Evolutionary conservation across 2,797 vertebrate species (phyloP).

Genomic region (Melanotaenia nigrans): DNA sequence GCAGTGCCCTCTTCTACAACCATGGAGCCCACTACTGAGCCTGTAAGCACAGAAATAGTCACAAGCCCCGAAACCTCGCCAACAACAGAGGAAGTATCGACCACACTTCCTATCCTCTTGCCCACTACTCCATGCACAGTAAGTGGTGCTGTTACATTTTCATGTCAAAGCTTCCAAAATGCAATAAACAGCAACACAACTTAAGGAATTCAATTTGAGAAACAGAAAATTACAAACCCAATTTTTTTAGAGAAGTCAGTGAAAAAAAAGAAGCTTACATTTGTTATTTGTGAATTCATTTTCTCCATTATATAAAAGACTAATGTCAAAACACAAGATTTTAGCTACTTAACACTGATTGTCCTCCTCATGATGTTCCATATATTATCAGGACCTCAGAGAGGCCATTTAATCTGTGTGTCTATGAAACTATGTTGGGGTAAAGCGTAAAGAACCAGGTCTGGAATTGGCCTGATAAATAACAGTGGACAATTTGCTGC

Average conservation of each 20-base stretch:
- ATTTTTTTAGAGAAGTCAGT: background rate
- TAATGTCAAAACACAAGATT: background rate
- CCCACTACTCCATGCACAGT: constrained; percentile 83
- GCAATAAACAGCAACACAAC: background rate
- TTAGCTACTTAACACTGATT: background rate
- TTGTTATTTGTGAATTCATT: background rate
- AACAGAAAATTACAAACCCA: background rate
- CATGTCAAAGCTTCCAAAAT: background rate
- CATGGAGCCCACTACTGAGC: constrained; percentile 43
- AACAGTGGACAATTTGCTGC: background rate
- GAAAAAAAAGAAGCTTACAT: background rate
- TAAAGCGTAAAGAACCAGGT: background rate
- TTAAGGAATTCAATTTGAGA: background rate
- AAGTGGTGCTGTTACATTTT: constrained; percentile 43
- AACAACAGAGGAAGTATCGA: constrained; percentile 56
- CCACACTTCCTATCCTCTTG: constrained; percentile 68
- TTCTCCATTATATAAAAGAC: background rate
- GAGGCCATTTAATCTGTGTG: background rate
- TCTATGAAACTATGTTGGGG: background rate
- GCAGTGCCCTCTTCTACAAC: constrained; percentile 42
- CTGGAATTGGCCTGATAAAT: background rate
- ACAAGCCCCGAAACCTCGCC: constrained; percentile 58
- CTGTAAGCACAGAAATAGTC: constrained; percentile 49
- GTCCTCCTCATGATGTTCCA: background rate
- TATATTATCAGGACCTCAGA: background rate